These are phyloP conservation scores for Vanessa tameamea DNA, from an alignment of 1,140 invertebrate species.

Conservation along the genomic window DNA sequence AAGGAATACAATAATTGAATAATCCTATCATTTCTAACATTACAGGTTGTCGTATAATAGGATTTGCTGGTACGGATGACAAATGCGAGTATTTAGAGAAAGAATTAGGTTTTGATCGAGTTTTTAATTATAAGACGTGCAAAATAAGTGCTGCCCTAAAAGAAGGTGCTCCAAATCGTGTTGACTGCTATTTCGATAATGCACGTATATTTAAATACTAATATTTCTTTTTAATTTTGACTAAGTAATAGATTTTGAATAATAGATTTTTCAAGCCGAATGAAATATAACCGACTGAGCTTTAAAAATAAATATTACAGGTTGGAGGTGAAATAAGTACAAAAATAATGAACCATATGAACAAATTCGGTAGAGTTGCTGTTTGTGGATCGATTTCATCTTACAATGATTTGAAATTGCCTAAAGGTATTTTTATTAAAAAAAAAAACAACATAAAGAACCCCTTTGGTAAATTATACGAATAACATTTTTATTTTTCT, in stretches of 20 bases:
- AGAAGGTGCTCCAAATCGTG: constrained; percentile 84
- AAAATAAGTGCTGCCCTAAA: constrained; percentile 79
- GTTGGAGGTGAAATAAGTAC: constrained; percentile 86
- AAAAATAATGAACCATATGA: constrained; percentile 84
- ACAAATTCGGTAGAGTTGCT: constrained; percentile 82
- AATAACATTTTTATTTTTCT: constrained; percentile 11
- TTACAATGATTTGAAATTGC: constrained; percentile 77
- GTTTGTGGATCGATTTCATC: constrained; percentile 85
- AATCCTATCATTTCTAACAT: neutral
- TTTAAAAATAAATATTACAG: constrained; percentile 56
- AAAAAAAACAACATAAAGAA: too few relatives aligned
- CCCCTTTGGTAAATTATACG: too few relatives aligned
- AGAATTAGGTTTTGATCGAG: constrained; percentile 83
- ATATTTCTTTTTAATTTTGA: neutral
- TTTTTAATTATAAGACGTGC: constrained; percentile 83
- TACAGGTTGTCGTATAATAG: constrained; percentile 81
- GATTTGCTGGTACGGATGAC: constrained; percentile 83
- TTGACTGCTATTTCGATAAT: constrained; percentile 89
- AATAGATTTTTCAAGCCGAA: neutral
- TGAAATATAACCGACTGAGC: neutral
- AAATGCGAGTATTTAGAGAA: constrained; percentile 84
- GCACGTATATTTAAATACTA: constrained; percentile 63
- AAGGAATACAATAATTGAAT: too few relatives aligned
- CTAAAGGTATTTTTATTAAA: constrained; percentile 57
- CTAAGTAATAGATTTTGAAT: too few relatives aligned